Evolutionary conservation across 2,797 vertebrate species (phyloP), one percentile per base, ranked within the genome.

Genomic region (Trachops cirrhosus): DNA sequence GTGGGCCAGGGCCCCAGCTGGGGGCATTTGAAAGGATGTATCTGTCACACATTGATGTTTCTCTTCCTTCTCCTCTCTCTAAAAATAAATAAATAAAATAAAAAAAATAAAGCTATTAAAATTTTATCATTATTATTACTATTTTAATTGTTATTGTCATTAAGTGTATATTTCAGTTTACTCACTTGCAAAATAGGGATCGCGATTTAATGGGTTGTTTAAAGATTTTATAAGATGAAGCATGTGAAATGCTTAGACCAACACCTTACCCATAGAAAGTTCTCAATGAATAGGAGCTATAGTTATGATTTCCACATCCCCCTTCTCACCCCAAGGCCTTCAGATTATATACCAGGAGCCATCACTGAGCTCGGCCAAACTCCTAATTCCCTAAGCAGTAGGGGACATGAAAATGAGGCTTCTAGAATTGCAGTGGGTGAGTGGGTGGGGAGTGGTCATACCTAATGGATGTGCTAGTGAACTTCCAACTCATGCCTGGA

Each of bases 101-200:
- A 21, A 48, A 75, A 52, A 77, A 52, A 34, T 50, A 84, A 95
- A 64, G 19, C 62, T 93, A 9, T 70, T 93, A 95, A 82, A 85
- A 62, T 41, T 52, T 86, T 93, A 93, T 89, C 68, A 67, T 94
- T 80, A 48, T 77, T 95, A 73, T 70, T 41, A 93, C 80, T 62
- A 88, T 79, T 91, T 79, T 92, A 54, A 96, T 92, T 86, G 71
- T 86, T 93, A 83, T 90, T 86, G 80, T 29, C 22, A 88, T 34
- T 82, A 90, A 64, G 3, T 54, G 2, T 68, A 21, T 92, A 62
- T 26, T 75, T 88, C 77, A n/a, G 19, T 89, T 88, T 93, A 90
- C 62, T 95, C 32, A 80, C 89, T 41, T 94, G 16, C 82, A 95
- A 93, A 93, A 90, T 3, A 88, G 24, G 37, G 50, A 88, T 82